Evolutionary conservation across 2,113 vertebrate species (phyloP), one percentile per base, ranked within the genome.

Genomic region (Chaetura pelagica): DNA sequence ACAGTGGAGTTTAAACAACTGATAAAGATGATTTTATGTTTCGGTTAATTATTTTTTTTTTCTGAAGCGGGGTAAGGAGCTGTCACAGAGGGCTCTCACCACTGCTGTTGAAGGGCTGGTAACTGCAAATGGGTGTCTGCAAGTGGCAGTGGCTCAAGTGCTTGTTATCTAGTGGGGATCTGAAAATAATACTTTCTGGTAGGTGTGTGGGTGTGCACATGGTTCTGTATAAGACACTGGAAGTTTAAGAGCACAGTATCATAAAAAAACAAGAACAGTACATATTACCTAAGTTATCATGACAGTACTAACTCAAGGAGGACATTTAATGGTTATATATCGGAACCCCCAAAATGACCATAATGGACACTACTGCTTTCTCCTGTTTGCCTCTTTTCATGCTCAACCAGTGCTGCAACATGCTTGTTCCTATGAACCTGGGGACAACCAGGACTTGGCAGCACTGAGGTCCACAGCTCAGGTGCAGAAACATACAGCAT

Each of bases 401-500:
- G 26, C 19, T 84, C 21, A 67, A 21, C 13, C 26, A 1, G 1
- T 85, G 54, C 20, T 76, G 67, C 19, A 19, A 34, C 7, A 9
- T 4, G 7, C 6, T 6, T 0, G 0, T 46, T 92, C 69, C 72
- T 79, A 3, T 52, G n/a, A 64, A 24, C 14, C 15, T 2, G 2
- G 19, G 35, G 9, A 40, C 17, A 90, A 24, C 4, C 21, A 35
- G 32, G 21, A 17, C 18, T 64, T 40, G 29, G 29, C 15, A 68
- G 5, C 63, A 6, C n/a, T 54, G 27, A 38, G 4, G 14, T 77
- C 30, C 46, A 9, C 15, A 55, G 12, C 22, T 34, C 7, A 75
- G 8, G 27, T 46, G 26, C 29, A 14, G 2, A 4, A 57, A 71
- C 78, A 42, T 42, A 8, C 15, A 55, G 12, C 22, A 38, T 7